Conservation (phyloP, 64 coral and sea anemone species). For the Dendronephthya gigantea region DNA sequence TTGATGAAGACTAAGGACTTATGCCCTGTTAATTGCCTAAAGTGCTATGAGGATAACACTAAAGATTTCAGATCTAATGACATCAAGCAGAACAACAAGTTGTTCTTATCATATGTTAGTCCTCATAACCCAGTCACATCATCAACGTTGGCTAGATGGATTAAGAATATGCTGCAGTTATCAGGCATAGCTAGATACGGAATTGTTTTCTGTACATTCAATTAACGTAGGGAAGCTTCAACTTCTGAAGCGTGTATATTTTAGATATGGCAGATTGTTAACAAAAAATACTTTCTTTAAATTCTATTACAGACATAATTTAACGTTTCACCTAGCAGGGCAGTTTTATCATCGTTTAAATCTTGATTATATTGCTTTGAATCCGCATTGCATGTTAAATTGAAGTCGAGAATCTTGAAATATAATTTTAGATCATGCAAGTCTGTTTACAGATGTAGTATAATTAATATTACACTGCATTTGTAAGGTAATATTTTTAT, state of each 20-base stretch:
- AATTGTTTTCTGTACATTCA: neutral
- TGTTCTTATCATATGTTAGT: neutral
- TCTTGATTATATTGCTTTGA: too few species aligned
- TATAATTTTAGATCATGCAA: too few species aligned
- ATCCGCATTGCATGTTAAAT: too few species aligned
- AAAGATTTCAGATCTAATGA: neutral
- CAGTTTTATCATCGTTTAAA: too few species aligned
- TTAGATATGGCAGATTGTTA: too few species aligned
- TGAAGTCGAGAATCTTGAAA: too few species aligned
- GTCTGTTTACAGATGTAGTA: too few species aligned
- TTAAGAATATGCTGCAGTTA: neutral
- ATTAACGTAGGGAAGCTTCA: conserved; percentile 1
- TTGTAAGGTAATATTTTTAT: too few species aligned
- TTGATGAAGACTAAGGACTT: neutral
- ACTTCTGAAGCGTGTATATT: neutral
- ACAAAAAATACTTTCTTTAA: too few species aligned
- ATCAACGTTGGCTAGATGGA: neutral
- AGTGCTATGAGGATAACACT: neutral
- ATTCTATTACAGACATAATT: too few species aligned
- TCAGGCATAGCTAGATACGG: neutral
- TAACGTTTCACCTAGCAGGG: too few species aligned
- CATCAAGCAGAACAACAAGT: neutral
- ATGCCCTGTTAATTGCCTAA: neutral
- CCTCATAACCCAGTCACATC: neutral
- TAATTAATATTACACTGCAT: too few species aligned